These are phyloP conservation scores for Drosophila antonietae DNA, from an alignment of 2,888 invertebrate genomes.

Conservation along the genomic window DNA sequence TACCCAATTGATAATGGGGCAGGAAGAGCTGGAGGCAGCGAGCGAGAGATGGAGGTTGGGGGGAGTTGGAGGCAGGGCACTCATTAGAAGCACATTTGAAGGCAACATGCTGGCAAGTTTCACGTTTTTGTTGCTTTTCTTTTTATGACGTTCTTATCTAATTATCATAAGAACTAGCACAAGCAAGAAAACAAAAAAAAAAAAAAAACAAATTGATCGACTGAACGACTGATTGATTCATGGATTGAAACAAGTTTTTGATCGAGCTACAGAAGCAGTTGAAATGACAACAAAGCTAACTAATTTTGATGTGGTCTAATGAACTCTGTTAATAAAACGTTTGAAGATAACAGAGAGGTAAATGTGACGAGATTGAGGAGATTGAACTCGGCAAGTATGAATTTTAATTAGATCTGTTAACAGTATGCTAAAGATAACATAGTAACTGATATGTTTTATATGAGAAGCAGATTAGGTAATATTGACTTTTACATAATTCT, in stretches of 20 bases:
- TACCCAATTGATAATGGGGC: slow-evolving; percentile 30
- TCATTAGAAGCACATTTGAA: slow-evolving; percentile 53
- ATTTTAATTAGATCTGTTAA: neutral
- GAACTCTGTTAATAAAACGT: slow-evolving; percentile 35
- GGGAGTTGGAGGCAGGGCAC: slow-evolving; percentile 12
- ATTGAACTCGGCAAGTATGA: no score
- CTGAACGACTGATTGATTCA: slow-evolving; percentile 54
- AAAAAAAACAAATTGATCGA: slow-evolving; percentile 14
- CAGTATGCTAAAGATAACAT: neutral
- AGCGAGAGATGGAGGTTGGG: neutral
- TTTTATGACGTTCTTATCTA: slow-evolving; percentile 55
- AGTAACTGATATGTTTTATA: no score
- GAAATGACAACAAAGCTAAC: slow-evolving; percentile 30
- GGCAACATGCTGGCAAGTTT: slow-evolving; percentile 50
- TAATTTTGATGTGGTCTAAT: slow-evolving; percentile 48
- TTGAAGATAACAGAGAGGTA: neutral
- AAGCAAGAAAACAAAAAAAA: slow-evolving; percentile 5
- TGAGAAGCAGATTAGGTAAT: neutral
- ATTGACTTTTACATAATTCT: no score
- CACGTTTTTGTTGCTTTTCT: slow-evolving; percentile 59
- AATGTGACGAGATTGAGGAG: no score
- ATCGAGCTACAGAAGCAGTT: slow-evolving; percentile 8
- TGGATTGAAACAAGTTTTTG: slow-evolving; percentile 34
- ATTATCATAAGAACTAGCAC: slow-evolving; percentile 71
- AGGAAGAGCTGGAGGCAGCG: neutral